Conservation (phyloP, 2,113 vertebrate genomes). For the Channa argus region DNA sequence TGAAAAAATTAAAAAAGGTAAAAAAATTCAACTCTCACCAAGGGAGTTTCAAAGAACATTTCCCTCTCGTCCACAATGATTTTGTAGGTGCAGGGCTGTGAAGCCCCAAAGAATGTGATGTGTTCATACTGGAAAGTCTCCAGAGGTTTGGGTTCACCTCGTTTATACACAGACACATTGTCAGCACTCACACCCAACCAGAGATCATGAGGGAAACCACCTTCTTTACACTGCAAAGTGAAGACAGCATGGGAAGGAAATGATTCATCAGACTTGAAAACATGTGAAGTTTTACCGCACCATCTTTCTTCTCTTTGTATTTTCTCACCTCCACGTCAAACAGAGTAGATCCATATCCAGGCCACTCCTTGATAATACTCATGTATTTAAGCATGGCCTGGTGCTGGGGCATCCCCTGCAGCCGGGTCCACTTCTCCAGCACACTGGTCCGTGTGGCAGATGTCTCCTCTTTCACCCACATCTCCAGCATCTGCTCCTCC, state of each 20-base stretch:
- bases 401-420: slow-evolving; percentile 91
- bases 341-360: slow-evolving; percentile 92
- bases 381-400: slow-evolving; percentile 96
- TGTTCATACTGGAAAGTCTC: slow-evolving; percentile 95
- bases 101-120: slow-evolving; percentile 93
- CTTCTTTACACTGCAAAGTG: slow-evolving; percentile 89
- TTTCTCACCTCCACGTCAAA: slow-evolving; percentile 92
- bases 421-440: slow-evolving; percentile 91
- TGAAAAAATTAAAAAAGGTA: too few species aligned
- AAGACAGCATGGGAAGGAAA: neutral
- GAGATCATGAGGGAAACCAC: slow-evolving; percentile 93
- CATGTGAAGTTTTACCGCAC: neutral
- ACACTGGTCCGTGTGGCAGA: slow-evolving; percentile 91
- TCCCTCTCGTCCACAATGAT: slow-evolving; percentile 94
- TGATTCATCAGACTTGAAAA: neutral
- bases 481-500: slow-evolving; percentile 94
- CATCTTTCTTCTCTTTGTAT: neutral
- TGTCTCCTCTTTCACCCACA: slow-evolving; percentile 95
- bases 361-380: slow-evolving; percentile 92
- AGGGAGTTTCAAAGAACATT: slow-evolving; percentile 92
- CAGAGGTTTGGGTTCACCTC: slow-evolving; percentile 90
- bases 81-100: slow-evolving; percentile 92
- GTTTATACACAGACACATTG: slow-evolving; percentile 91
- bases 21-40: slow-evolving; percentile 77
- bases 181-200: slow-evolving; percentile 93